A percentile compares a stretch with the other conserved stretches of the same genome.
Conservation (phyloP, 2,797 vertebrate species). For the Danio kyathit region DNA sequence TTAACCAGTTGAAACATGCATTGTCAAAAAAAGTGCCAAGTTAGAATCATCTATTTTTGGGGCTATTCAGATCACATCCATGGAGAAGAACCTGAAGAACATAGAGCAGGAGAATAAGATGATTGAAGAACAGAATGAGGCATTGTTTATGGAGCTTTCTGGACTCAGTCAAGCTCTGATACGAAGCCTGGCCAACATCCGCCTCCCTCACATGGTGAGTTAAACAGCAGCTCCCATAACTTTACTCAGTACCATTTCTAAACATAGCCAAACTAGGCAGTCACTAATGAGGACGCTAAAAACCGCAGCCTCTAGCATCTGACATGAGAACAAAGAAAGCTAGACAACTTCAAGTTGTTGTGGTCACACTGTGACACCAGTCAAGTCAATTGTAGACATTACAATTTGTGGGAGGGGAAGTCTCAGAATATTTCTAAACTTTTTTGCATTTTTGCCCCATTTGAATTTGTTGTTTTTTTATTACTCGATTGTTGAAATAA, state of each 20-base stretch:
- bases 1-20: background rate
- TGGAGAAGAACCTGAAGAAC: constrained; percentile 97
- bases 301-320: no score
- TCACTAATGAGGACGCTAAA: no score
- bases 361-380: no score
- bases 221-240: constrained; percentile 9
- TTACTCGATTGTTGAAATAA: no score
- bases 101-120: constrained; percentile 98
- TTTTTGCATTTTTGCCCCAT: no score
- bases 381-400: no score
- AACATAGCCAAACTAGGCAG: no score
- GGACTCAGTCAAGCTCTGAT: constrained; percentile 97
- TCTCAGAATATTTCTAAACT: no score
- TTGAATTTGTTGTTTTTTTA: no score
- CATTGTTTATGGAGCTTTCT: constrained; percentile 96
- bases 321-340: no score
- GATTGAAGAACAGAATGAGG: constrained; percentile 98
- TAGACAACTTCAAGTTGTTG: no score
- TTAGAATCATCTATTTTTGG: background rate
- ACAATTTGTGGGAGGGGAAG: no score
- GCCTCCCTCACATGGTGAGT: constrained; percentile 97
- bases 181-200: constrained; percentile 96
- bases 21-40: background rate
- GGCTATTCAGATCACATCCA: constrained; percentile 92
- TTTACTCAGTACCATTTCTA: background rate